Conservation (phyloP, 2,888 invertebrate species). For the Drosophila mimetica region DNA sequence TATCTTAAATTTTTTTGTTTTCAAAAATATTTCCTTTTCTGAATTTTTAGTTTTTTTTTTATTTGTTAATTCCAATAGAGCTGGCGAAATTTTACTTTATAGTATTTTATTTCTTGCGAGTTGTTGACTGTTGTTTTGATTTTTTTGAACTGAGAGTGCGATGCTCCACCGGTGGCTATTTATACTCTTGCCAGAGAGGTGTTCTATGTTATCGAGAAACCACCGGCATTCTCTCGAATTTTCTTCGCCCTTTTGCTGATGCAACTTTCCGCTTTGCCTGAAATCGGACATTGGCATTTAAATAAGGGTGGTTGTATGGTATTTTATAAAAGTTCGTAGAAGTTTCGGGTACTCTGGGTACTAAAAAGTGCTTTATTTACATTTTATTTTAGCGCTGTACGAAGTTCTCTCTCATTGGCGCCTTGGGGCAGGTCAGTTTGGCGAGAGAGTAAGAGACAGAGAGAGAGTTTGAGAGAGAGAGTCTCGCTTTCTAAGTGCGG, state of each 20-base stretch:
- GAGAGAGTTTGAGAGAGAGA: neutral
- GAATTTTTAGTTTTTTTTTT: neutral
- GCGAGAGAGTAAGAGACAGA: neutral
- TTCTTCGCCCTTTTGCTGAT: slow-evolving; percentile 49
- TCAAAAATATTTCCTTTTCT: neutral
- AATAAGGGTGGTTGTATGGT: slow-evolving; percentile 3
- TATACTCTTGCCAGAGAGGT: slow-evolving; percentile 42
- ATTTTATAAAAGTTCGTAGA: slow-evolving; percentile 10
- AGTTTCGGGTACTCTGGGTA: slow-evolving; percentile 18
- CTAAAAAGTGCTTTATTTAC: slow-evolving; percentile 12
- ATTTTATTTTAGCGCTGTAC: neutral
- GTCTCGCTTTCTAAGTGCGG: neutral
- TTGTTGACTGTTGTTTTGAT: slow-evolving; percentile 20
- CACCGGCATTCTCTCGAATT: slow-evolving; percentile 50
- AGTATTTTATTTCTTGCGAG: slow-evolving; percentile 6
- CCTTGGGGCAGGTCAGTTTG: slow-evolving; percentile 42
- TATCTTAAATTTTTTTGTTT: neutral
- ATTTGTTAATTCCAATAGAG: slow-evolving; percentile 4
- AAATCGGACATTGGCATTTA: slow-evolving; percentile 38
- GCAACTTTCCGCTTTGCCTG: slow-evolving; percentile 42
- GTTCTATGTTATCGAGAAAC: slow-evolving; percentile 29
- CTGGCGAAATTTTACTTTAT: slow-evolving; percentile 42
- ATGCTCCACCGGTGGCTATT: slow-evolving; percentile 41
- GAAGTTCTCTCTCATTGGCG: neutral
- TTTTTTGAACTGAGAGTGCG: slow-evolving; percentile 39